Percentiles rank a stretch among this genome's conserved stretches.
These are phyloP conservation scores for Xerus rutilus DNA, from an alignment of 2,797 vertebrate species.

Conservation along the genomic window DNA sequence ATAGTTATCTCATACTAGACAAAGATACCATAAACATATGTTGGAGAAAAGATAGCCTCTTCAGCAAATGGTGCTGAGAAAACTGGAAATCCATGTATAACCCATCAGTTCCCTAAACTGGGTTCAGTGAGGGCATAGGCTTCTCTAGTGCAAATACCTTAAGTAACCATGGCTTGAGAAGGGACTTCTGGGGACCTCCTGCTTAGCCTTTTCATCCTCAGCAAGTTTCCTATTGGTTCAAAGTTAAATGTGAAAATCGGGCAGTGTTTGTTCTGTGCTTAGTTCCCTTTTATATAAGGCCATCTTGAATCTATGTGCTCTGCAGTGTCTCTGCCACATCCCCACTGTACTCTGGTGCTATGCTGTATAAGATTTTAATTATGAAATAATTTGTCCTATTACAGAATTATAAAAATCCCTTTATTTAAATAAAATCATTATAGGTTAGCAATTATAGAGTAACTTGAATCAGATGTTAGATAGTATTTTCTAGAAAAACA, in stretches of 20 bases:
- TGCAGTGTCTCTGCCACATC: no score
- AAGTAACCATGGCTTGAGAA: background rate
- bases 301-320: background rate
- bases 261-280: background rate
- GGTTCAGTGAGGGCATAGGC: background rate
- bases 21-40: no score
- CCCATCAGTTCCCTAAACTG: background rate
- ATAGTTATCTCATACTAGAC: no score
- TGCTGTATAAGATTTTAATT: background rate
- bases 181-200: background rate
- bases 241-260: background rate
- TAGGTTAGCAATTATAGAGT: slow-evolving; percentile 15
- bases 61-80: no score
- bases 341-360: background rate
- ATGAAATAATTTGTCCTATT: slow-evolving; percentile 5
- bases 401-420: background rate
- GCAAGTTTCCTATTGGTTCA: background rate
- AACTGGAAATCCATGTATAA: background rate
- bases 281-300: no score
- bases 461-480: background rate
- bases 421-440: slow-evolving; percentile 48
- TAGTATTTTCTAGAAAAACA: background rate
- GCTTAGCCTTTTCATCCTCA: background rate
- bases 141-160: background rate
- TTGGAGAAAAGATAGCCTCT: no score